These are phyloP conservation scores for Pseudonaja textilis DNA, from an alignment of 2,113 vertebrate species.

Conservation along the genomic window DNA sequence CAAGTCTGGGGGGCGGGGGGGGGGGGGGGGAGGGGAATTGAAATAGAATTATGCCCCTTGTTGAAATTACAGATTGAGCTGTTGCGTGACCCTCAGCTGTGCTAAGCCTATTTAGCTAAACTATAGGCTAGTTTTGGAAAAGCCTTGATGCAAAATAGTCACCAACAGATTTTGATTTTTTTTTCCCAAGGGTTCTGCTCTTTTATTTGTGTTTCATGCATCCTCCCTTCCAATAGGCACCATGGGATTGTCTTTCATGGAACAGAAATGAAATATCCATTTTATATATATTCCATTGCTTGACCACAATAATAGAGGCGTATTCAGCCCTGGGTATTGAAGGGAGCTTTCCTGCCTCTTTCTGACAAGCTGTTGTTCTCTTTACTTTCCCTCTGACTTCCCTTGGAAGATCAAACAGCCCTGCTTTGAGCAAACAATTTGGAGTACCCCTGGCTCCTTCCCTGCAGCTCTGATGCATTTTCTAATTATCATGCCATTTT, in stretches of 20 bases:
- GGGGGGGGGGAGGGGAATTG: accelerated
- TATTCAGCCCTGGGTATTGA: constrained; percentile 22
- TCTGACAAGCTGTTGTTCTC: constrained; percentile 46
- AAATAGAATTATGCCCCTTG: background rate
- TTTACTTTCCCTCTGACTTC: constrained; percentile 34
- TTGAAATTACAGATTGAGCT: too few relatives aligned
- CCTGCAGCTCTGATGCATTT: background rate
- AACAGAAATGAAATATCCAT: constrained; percentile 31
- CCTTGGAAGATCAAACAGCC: constrained; percentile 51
- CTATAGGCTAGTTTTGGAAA: background rate
- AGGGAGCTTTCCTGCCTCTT: background rate
- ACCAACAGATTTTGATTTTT: background rate
- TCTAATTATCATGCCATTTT: constrained; percentile 44
- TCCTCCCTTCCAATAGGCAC: background rate
- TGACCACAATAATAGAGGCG: constrained; percentile 8
- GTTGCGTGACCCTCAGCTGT: background rate
- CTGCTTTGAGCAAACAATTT: constrained; percentile 6
- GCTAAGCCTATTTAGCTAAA: background rate
- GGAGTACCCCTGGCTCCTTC: background rate
- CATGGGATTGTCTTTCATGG: background rate
- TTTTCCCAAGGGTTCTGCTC: background rate
- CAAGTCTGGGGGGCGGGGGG: background rate
- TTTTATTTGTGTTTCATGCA: background rate
- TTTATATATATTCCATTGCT: constrained; percentile 26
- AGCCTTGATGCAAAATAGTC: background rate